Conservation (phyloP, 2,113 vertebrate species). For the Chaenogobius annularis region DNA sequence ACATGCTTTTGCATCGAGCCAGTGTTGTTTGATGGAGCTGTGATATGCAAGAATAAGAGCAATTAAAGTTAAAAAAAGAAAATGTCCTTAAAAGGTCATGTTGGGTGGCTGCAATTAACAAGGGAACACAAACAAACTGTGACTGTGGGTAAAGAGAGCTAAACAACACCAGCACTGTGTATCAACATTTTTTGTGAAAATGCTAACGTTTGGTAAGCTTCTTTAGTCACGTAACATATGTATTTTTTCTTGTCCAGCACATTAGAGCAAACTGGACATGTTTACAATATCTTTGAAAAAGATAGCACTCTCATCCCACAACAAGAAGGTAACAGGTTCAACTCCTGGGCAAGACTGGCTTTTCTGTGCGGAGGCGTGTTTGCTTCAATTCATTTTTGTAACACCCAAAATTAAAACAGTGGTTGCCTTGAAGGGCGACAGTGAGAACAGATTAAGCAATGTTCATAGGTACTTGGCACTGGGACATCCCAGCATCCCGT, state of each 20-base stretch:
- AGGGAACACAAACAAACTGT: slow-evolving; percentile 6
- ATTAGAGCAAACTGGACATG: no score
- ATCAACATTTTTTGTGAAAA: slow-evolving; percentile 3
- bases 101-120: slow-evolving; percentile 23
- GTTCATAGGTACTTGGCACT: no score
- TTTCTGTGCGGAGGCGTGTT: no score
- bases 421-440: no score
- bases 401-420: no score
- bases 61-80: slow-evolving; percentile 50
- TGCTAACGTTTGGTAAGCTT: background rate
- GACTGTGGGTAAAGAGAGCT: slow-evolving; percentile 6
- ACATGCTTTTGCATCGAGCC: slow-evolving; percentile 14
- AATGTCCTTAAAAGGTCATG: slow-evolving; percentile 58
- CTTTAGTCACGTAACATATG: background rate
- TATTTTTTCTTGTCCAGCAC: no score
- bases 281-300: no score
- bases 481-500: background rate
- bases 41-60: slow-evolving; percentile 53
- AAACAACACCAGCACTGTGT: slow-evolving; percentile 9
- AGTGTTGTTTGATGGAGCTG: slow-evolving; percentile 56
- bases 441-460: no score
- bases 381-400: no score
- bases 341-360: no score
- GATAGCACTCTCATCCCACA: no score
- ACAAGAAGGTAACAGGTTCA: no score